These are phyloP conservation scores for Papilio helenus DNA, from an alignment of 1,140 invertebrate genomes.

Conservation along the genomic window DNA sequence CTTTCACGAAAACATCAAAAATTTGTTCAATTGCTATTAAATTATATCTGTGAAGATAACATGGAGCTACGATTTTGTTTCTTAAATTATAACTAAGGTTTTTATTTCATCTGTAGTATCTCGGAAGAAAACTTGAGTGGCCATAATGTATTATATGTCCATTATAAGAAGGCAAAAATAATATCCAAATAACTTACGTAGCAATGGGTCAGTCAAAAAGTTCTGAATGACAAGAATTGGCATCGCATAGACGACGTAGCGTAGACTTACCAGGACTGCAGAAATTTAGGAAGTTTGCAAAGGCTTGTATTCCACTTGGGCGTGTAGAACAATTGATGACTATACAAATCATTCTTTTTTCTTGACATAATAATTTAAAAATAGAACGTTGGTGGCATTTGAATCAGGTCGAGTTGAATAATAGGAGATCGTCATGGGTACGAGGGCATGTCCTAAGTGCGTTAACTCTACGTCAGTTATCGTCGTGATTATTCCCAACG, in stretches of 20 bases:
- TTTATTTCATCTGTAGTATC: not conserved
- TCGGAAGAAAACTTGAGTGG: not conserved
- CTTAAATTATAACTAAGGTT: not conserved
- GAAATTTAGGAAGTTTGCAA: not conserved
- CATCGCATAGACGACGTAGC: not conserved
- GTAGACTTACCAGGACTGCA: not conserved
- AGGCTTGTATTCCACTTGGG: not conserved
- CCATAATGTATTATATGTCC: not conserved
- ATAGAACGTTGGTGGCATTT: not conserved
- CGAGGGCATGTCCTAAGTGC: not conserved
- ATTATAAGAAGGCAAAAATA: not conserved
- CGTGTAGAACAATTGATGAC: not conserved
- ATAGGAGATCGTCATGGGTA: not conserved
- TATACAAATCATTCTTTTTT: not conserved
- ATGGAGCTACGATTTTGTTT: not conserved
- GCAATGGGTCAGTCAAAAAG: not conserved
- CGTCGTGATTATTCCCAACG: not conserved
- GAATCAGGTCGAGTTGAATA: not conserved
- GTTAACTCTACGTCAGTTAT: conserved; percentile 12
- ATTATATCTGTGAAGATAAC: not conserved
- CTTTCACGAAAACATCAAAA: conserved; percentile 4
- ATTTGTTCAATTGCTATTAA: not conserved
- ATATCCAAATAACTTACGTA: not conserved
- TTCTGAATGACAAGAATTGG: not conserved
- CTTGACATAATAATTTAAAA: not conserved